phyloP scores from a whole-genome alignment of 2,113 vertebrate genomes.

The Lonchura striata region DNA sequence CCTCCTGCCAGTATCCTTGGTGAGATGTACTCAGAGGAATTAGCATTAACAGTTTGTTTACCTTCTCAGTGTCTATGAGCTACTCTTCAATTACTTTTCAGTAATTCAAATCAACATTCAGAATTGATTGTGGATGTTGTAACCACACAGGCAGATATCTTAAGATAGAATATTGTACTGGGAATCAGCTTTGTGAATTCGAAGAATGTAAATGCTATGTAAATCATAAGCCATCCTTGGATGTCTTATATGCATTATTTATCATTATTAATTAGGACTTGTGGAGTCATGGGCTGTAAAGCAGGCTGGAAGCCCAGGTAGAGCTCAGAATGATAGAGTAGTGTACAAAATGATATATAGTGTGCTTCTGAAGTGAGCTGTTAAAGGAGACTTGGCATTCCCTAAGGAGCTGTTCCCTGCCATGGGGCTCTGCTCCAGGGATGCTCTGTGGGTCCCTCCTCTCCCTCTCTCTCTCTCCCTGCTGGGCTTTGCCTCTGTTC shows the following conservation, averaged over 20 bases:
- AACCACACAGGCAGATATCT: background rate
- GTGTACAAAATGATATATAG: background rate
- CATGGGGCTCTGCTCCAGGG: fast-evolving
- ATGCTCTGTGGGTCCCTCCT: fast-evolving
- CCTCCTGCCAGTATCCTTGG: fast-evolving
- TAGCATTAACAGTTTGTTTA: background rate
- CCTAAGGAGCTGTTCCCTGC: background rate
- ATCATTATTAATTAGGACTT: background rate
- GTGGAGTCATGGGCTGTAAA: background rate
- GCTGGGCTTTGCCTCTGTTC: background rate
- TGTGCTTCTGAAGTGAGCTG: background rate
- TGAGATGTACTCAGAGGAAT: background rate
- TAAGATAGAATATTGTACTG: background rate
- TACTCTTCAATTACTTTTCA: background rate
- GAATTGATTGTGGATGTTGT: background rate
- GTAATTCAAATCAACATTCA: background rate
- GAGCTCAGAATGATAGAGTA: background rate
- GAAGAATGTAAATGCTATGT: background rate
- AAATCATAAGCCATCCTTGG: background rate
- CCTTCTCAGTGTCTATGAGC: background rate
- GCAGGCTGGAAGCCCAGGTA: background rate
- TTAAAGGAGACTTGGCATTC: background rate
- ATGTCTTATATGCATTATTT: background rate
- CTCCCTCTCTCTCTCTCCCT: fast-evolving
- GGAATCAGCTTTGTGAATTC: background rate